These are phyloP conservation scores for Pycnonotus jocosus DNA, from an alignment of 2,113 vertebrate genomes.

Conservation along the genomic window DNA sequence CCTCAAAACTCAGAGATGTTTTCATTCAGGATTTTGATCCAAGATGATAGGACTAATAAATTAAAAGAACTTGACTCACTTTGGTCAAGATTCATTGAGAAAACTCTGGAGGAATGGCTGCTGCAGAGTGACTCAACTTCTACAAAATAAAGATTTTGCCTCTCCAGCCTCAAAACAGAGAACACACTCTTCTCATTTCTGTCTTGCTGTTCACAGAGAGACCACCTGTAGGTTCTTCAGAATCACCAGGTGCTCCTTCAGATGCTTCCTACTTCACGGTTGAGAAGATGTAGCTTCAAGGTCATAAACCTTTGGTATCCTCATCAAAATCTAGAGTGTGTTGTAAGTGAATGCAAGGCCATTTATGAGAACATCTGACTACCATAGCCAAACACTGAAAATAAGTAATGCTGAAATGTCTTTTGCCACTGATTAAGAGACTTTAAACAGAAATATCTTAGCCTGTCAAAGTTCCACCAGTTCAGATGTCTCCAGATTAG, in stretches of 20 bases:
- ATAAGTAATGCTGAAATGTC: not conserved
- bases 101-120: not conserved
- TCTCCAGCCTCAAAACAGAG: not conserved
- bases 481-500: not conserved
- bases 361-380: not conserved
- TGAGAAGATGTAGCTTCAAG: not conserved
- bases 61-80: not conserved
- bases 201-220: not conserved
- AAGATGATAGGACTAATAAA: not conserved
- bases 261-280: not conserved
- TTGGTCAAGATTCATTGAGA: not conserved
- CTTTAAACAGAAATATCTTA: not conserved
- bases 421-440: not conserved
- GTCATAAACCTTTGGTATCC: not conserved
- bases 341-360: not conserved
- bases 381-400: not conserved
- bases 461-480: not conserved
- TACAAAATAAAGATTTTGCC: not conserved
- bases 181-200: not conserved
- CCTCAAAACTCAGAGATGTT: not conserved
- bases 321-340: not conserved
- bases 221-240: not conserved
- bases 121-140: not conserved
- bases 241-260: not conserved
- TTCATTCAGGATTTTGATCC: not conserved